Evolutionary conservation across 2,113 vertebrate genomes (phyloP).

Genomic region (Oncorhynchus mykiss): DNA sequence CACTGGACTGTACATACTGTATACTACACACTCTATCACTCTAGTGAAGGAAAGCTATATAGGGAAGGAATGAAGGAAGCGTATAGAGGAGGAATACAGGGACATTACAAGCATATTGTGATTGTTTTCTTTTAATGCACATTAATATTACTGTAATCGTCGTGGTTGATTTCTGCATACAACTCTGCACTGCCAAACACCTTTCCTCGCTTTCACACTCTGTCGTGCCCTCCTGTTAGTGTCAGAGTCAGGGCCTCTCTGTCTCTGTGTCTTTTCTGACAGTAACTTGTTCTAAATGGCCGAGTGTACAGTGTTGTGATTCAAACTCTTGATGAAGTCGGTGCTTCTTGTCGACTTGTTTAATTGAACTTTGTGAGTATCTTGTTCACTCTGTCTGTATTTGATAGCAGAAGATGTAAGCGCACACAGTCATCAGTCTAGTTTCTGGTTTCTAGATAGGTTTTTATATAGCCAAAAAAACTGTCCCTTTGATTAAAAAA

Average conservation of each 20-base stretch:
- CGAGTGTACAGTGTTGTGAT: constrained; percentile 72
- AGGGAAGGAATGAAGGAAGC: too few species aligned
- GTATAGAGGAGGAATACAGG: constrained; percentile 1
- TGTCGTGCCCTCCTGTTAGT: constrained; percentile 63
- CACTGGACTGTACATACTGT: constrained; percentile 56
- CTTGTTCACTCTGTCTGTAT: constrained; percentile 61
- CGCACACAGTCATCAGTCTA: constrained; percentile 65
- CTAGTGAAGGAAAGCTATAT: background rate
- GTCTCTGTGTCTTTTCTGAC: constrained; percentile 60
- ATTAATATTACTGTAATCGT: constrained; percentile 50
- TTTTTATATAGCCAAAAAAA: constrained; percentile 74
- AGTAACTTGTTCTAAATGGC: constrained; percentile 68
- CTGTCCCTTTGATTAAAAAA: constrained; percentile 73
- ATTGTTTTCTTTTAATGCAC: constrained; percentile 58
- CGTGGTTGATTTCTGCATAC: constrained; percentile 56
- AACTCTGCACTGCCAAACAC: constrained; percentile 67
- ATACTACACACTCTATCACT: constrained; percentile 1
- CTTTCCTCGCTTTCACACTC: constrained; percentile 45
- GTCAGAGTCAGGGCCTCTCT: constrained; percentile 56
- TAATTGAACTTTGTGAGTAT: constrained; percentile 64
- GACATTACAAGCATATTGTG: constrained; percentile 60
- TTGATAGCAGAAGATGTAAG: constrained; percentile 69
- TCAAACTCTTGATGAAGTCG: constrained; percentile 68
- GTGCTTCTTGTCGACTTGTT: constrained; percentile 70
- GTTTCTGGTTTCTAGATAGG: constrained; percentile 74